Evolutionary conservation across 2,888 invertebrate genomes (phyloP), one percentile per base, ranked within the genome.

Genomic region (Xylophagus ater): DNA sequence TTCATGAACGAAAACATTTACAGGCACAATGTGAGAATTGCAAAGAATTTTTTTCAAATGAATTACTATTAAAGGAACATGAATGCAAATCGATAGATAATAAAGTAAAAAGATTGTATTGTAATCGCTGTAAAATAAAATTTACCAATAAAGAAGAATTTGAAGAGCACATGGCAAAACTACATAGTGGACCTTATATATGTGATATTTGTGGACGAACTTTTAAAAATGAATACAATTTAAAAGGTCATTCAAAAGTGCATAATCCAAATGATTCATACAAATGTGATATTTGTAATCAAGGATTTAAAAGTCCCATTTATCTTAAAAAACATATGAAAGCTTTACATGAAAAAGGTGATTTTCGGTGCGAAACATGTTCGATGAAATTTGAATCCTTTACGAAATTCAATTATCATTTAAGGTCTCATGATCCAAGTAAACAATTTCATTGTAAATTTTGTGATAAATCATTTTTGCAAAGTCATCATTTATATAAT

Each of bases 391-490:
- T 42, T 26, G 13, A 34, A 17, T 40, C 37, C 26, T 13, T 14
- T 2, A 14, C 14, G 6, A 37, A 38, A 23, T 42, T 23, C 12
- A 28, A 34, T 18, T 40, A 34, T 30, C 38, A 42, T 26, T 25
- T 42, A 25, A 42, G 34, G 25, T 26, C 34, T 7, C 44, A 44
- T 14, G 39, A 44, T 19, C 21, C 23, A 7, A 30, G 37, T 28
- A 42, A 41, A 32, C 36, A 42, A 19, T 42, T 25, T 26, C 36
- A 44, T 28, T 44, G 44, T 21, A 37, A 34, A 21, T 41, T 32
- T 28, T 44, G 44, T 34, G 37, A 41, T 21, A 44, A 44, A 31
- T 37, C 40, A 9, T 42, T 40, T 28, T 25, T 41, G 6, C 34
- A 39, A 26, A 31, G 26, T 19, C 35, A 41, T 35, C 35, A 36